Conservation (phyloP, 2,888 invertebrate species). For the Aleiodes testaceus region DNA sequence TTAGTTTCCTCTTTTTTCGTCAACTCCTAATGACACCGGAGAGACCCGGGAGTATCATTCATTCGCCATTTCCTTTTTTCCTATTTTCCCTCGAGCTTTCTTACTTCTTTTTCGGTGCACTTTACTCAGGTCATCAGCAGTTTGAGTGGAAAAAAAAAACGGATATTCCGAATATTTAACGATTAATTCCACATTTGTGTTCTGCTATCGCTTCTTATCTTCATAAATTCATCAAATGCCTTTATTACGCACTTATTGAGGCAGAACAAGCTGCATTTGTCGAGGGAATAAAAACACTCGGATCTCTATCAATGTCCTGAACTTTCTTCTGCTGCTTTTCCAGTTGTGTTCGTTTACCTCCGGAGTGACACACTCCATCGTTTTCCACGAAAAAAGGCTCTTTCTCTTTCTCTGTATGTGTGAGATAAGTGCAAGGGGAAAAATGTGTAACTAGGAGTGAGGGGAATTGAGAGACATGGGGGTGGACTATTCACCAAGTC, state of each 20-base stretch:
- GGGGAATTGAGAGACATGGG: slow-evolving; percentile 40
- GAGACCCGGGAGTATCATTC: slow-evolving; percentile 66
- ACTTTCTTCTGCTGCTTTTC: slow-evolving; percentile 63
- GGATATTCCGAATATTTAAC: too few relatives aligned
- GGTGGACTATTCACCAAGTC: slow-evolving; percentile 40
- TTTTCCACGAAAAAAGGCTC: slow-evolving; percentile 56
- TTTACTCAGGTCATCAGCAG: slow-evolving; percentile 57
- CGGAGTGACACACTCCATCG: slow-evolving; percentile 60
- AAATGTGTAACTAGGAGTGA: slow-evolving; percentile 23
- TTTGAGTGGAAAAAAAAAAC: slow-evolving; percentile 56
- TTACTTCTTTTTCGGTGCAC: slow-evolving; percentile 55
- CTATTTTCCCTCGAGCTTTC: slow-evolving; percentile 61
- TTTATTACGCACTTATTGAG: too few relatives aligned
- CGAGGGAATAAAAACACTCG: slow-evolving; percentile 56
- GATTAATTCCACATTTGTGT: too few relatives aligned
- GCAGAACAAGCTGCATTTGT: slow-evolving; percentile 67
- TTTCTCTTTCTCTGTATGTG: slow-evolving; percentile 28
- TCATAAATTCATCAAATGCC: too few relatives aligned
- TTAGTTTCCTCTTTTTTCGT: slow-evolving; percentile 51
- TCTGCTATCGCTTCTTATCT: too few relatives aligned
- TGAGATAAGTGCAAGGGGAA: slow-evolving; percentile 22
- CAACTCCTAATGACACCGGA: slow-evolving; percentile 65
- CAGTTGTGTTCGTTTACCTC: slow-evolving; percentile 50
- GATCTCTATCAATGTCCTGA: slow-evolving; percentile 68
- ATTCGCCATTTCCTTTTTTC: slow-evolving; percentile 8